Base-by-base conservation (phyloP, 53 echinoderm and acorn worm species). In the Holothuria leucospilota region DNA sequence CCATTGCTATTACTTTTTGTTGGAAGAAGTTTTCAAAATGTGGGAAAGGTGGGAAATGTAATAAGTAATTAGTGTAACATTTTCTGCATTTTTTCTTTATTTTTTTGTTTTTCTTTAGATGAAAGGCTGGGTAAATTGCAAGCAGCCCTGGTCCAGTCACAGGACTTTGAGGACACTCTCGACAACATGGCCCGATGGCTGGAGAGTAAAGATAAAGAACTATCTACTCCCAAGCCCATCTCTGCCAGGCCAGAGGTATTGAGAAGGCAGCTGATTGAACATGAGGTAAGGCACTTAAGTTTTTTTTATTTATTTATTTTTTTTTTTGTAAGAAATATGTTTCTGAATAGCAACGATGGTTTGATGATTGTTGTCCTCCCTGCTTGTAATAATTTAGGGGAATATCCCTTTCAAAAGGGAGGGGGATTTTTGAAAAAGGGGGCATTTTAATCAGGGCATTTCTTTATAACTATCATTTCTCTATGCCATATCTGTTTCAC, bases 81-180 rank as follows among this genome's bases (percentile, higher is more conserved):
- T 34, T 34, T 34, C 34, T 34, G 3, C 2, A 20, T 67, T 15
- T 13, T 67, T 2, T 28, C 27, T 14, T 28, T 34, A n/a, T 56
- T 56, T 56, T 18, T 88, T 86, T 42, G n/a, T n/a, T n/a, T 40
- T 27, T 84, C 78, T 84, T 4, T 82, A 99, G 99, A 99, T 91
- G 99, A 99, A 88, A 81, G 99, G 69, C 93, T 93, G 83, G 99
- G 99, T 29, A 99, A 99, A 82, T 92, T 99, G 6, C 99, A 99
- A 82, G 99, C 99, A 13, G 99, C 95, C 23, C 80, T 99, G 30
- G 87, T 99, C 52, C 99, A 99, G 68, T 93, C 95, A 38, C 83
- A 96, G 87, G 99, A 99, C 91, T 99, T 99, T 89, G 99, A 99
- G 77, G 95, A 99, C 69, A 91, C 99, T 56, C 90, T 73, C 51